Conservation (phyloP, 1,140 invertebrate species). For the Ostrea edulis region DNA sequence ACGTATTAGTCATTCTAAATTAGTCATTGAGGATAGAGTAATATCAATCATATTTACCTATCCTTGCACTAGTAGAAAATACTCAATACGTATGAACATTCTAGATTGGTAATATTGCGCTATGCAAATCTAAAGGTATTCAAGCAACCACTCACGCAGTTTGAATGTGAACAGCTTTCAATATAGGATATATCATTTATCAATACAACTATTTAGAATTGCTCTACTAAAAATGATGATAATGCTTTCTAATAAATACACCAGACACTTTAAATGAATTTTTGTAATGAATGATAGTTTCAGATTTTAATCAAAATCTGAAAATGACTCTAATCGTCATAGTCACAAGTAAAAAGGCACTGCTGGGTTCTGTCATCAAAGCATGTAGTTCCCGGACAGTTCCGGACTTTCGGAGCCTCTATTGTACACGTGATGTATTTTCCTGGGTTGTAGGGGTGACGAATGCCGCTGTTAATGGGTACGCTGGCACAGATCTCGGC, state of each 20-base stretch:
- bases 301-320: no score
- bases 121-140: no score
- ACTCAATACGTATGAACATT: no score
- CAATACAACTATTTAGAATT: not conserved
- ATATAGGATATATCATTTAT: not conserved
- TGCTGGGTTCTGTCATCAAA: conserved; percentile 4
- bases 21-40: no score
- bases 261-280: no score
- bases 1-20: no score
- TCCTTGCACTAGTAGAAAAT: no score
- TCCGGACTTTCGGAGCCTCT: conserved; percentile 18
- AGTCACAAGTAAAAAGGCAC: conserved; percentile 18
- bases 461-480: not conserved
- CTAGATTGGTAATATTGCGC: no score
- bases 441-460: conserved; percentile 12
- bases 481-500: conserved; percentile 6
- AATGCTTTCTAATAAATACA: not conserved
- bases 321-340: not conserved
- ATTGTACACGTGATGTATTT: conserved; percentile 42
- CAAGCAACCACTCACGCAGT: no score
- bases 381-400: not conserved
- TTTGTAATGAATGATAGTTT: no score
- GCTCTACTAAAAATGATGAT: not conserved
- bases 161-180: no score
- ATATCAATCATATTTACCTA: no score